phyloP scores from a whole-genome alignment of 1,140 invertebrate genomes.

The Plodia interpunctella region DNA sequence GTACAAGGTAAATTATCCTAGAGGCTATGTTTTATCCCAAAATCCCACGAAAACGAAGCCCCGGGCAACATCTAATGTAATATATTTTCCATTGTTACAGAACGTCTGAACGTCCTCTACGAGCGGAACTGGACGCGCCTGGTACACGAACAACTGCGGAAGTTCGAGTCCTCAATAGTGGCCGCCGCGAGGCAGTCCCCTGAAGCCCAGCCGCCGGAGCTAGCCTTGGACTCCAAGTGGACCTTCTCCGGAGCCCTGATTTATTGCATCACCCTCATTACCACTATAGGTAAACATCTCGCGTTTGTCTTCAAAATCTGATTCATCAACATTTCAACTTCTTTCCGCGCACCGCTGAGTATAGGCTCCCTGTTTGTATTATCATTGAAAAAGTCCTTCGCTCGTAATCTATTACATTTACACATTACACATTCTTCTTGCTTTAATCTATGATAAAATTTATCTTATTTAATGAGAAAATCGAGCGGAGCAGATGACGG shows the following conservation, averaged over 20 bases:
- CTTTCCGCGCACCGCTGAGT: no score
- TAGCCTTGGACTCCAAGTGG: conserved; percentile 64
- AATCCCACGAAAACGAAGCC: no score
- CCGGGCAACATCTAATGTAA: no score
- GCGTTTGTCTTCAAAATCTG: neutral
- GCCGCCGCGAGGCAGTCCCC: conserved; percentile 80
- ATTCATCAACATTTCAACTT: no score
- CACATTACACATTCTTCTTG: no score
- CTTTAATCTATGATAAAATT: no score
- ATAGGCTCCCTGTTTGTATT: no score
- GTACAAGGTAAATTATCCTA: no score
- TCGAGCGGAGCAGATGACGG: no score
- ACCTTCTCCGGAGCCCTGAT: conserved; percentile 68
- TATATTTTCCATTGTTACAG: conserved; percentile 72
- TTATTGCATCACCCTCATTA: conserved; percentile 72
- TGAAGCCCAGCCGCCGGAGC: conserved; percentile 75
- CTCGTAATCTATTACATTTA: neutral
- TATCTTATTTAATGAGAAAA: no score
- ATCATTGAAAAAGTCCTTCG: neutral
- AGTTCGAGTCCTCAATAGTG: conserved; percentile 87
- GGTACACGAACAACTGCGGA: conserved; percentile 84
- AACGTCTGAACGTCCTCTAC: conserved; percentile 88
- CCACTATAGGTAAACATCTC: conserved; percentile 62
- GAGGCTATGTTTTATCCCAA: no score
- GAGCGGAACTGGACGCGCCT: conserved; percentile 88